Percentiles rank a stretch among this genome's conserved stretches.
Conservation (phyloP, 2,113 vertebrate genomes). For the Ascaphus truei region DNA sequence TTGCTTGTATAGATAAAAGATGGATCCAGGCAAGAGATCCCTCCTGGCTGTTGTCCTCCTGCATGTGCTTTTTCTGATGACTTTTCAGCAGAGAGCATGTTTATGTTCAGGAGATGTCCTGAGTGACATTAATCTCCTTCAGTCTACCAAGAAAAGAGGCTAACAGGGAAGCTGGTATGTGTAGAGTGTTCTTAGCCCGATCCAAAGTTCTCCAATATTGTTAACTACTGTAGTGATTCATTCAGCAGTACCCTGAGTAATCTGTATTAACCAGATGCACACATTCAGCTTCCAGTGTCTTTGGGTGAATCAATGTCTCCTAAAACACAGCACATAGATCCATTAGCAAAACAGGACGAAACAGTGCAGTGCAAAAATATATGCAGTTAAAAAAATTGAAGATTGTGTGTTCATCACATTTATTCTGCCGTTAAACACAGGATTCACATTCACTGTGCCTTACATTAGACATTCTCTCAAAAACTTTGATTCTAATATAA, state of each 20-base stretch:
- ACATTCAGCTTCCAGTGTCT: background rate
- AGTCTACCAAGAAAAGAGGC: background rate
- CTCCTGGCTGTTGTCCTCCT: background rate
- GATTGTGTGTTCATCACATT: too few relatives aligned
- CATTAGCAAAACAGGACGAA: background rate
- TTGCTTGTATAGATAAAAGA: constrained; percentile 17
- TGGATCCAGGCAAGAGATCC: background rate
- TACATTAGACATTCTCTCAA: too few relatives aligned
- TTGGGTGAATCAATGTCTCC: background rate
- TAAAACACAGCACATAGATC: background rate
- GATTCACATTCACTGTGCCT: too few relatives aligned
- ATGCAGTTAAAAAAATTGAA: too few relatives aligned
- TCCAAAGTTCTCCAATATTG: too few relatives aligned
- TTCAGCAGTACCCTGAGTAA: too few relatives aligned
- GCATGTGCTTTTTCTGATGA: background rate
- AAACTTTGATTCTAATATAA: too few relatives aligned
- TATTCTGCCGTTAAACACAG: too few relatives aligned
- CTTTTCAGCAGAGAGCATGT: constrained; percentile 2
- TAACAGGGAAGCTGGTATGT: background rate
- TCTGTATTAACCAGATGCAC: background rate
- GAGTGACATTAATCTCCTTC: background rate
- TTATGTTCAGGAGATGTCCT: background rate
- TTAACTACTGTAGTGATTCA: too few relatives aligned
- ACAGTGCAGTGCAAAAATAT: background rate
- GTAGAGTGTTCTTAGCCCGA: too few relatives aligned